Percentiles rank a stretch among this genome's conserved stretches.
These are phyloP conservation scores for Aurelia coerulea DNA, from an alignment of 30 jellyfish, hydroid and myxozoan genomes.

Conservation along the genomic window DNA sequence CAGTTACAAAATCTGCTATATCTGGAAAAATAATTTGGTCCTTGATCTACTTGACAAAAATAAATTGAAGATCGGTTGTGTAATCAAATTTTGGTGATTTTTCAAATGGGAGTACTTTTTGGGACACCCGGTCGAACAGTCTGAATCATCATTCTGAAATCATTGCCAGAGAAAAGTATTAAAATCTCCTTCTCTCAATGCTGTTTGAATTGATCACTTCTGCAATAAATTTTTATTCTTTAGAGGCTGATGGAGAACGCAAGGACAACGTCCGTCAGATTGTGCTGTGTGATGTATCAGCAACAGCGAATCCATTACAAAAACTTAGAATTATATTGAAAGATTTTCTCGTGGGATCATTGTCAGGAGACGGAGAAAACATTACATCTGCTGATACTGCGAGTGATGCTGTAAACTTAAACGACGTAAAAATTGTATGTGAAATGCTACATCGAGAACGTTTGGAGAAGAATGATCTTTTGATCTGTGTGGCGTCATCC, in stretches of 20 bases:
- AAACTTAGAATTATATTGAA: slow-evolving; percentile 1
- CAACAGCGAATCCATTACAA: slow-evolving; percentile 14
- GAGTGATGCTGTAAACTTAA: background rate
- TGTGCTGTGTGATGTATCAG: slow-evolving; percentile 1
- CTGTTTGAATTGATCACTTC: no score
- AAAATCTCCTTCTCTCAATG: no score
- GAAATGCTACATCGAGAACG: slow-evolving; percentile 39
- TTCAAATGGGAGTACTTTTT: no score
- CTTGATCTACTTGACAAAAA: no score
- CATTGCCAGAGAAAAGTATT: no score
- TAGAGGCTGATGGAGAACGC: background rate
- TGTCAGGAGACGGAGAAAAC: slow-evolving; percentile 6
- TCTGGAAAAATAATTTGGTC: no score
- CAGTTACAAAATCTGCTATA: no score
- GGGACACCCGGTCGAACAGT: no score
- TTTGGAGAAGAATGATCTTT: slow-evolving; percentile 27
- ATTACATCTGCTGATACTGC: background rate
- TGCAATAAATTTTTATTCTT: background rate
- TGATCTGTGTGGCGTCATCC: slow-evolving; percentile 57
- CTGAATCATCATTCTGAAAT: no score
- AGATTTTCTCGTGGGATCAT: slow-evolving; percentile 18
- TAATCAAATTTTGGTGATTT: no score
- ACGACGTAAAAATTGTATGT: slow-evolving; percentile 52
- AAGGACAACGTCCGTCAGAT: background rate
- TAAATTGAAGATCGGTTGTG: no score